Evolutionary conservation across 2,888 invertebrate species (phyloP).

Genomic region (Hyles lineata): DNA sequence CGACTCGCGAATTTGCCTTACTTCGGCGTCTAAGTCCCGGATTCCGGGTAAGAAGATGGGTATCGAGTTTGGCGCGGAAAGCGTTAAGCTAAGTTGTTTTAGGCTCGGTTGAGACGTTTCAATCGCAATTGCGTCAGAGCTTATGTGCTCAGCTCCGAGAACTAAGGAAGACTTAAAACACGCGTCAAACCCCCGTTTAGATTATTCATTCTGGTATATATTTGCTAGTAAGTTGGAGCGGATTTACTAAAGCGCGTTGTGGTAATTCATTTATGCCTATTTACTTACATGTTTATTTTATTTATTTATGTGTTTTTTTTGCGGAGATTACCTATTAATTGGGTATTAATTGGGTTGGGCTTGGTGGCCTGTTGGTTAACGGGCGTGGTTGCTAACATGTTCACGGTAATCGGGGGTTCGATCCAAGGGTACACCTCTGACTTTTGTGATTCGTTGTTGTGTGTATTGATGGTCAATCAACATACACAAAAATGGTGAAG

Average conservation of each 20-base stretch:
- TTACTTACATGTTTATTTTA: neutral
- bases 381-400: too few species aligned
- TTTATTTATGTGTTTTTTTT: too few species aligned
- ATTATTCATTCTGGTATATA: slow-evolving; percentile 66
- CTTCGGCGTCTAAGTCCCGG: slow-evolving; percentile 77
- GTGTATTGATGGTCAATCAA: too few species aligned
- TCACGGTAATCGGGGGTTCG: too few species aligned
- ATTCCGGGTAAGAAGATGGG: slow-evolving; percentile 78
- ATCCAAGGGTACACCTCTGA: too few species aligned
- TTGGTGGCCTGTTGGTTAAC: too few species aligned
- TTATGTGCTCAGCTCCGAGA: slow-evolving; percentile 68
- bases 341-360: too few species aligned
- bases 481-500: too few species aligned
- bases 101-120: slow-evolving; percentile 75
- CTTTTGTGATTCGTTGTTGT: too few species aligned
- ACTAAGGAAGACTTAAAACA: slow-evolving; percentile 67
- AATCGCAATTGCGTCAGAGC: slow-evolving; percentile 73
- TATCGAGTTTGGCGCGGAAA: slow-evolving; percentile 73
- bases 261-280: neutral
- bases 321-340: too few species aligned
- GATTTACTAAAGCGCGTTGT: neutral
- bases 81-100: slow-evolving; percentile 78
- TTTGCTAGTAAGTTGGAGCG: slow-evolving; percentile 47
- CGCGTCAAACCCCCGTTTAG: slow-evolving; percentile 74
- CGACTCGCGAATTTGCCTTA: slow-evolving; percentile 78